Conservation (phyloP, 2,797 vertebrate genomes). For the Chelon auratus region DNA sequence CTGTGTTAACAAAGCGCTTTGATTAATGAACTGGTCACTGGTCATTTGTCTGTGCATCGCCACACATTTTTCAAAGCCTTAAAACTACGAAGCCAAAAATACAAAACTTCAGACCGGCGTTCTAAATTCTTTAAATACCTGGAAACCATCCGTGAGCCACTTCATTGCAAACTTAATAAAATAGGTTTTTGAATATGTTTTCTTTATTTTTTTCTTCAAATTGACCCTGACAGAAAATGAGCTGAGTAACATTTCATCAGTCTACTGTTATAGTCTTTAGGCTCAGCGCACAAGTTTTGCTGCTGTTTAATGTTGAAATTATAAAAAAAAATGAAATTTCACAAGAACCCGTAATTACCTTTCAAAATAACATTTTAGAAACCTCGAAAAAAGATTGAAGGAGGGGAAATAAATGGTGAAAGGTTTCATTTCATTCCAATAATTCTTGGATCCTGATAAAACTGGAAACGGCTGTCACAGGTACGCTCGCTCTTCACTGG, state of each 20-base stretch:
- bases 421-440: conserved; percentile 70
- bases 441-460: conserved; percentile 70
- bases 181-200: conserved; percentile 29
- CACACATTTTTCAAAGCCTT: conserved; percentile 3
- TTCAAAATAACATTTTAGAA: conserved; percentile 59
- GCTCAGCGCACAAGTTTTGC: conserved; percentile 13
- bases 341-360: conserved; percentile 70
- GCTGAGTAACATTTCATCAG: conserved; percentile 17
- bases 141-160: conserved; percentile 23
- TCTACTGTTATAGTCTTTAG: neutral
- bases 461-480: conserved; percentile 60
- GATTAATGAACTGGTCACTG: neutral
- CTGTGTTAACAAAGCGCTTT: neutral
- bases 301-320: conserved; percentile 49
- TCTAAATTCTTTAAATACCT: conserved; percentile 7
- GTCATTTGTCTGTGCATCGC: too few relatives aligned
- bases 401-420: conserved; percentile 38
- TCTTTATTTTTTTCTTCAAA: conserved; percentile 13
- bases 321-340: conserved; percentile 40
- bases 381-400: conserved; percentile 45
- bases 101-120: neutral
- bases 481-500: conserved; percentile 59
- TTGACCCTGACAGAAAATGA: conserved; percentile 23
- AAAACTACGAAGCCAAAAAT: neutral
- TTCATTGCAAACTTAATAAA: conserved; percentile 63